Percentiles rank a stretch among this genome's conserved stretches.
phyloP scores from a whole-genome alignment of 2,797 vertebrate species.

The Nothura maculosa region DNA sequence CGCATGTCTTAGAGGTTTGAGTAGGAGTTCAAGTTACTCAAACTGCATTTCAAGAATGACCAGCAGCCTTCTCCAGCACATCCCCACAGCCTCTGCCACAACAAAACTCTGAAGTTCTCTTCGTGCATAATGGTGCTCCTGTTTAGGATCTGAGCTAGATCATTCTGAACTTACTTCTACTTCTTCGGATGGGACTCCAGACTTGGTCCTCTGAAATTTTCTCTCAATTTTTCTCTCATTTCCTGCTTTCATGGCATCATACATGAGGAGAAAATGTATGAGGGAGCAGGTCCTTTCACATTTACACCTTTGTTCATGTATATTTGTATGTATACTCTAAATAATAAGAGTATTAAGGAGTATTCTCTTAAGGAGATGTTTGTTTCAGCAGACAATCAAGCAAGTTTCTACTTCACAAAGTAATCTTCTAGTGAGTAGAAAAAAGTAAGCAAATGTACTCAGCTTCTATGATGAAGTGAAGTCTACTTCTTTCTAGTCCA shows the following conservation, averaged over 20 bases:
- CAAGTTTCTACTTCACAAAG: neutral
- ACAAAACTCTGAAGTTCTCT: neutral
- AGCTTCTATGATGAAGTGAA: neutral
- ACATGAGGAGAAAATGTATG: neutral
- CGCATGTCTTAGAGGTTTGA: neutral
- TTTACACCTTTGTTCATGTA: neutral
- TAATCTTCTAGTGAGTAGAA: neutral
- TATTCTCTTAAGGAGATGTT: neutral
- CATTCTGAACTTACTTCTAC: neutral
- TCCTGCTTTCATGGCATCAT: neutral
- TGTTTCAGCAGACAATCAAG: neutral
- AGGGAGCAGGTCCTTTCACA: fast-evolving
- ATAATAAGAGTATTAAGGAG: neutral
- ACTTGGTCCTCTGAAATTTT: neutral
- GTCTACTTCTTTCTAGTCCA: neutral
- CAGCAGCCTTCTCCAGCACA: neutral
- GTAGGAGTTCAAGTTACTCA: neutral
- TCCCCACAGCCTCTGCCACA: fast-evolving
- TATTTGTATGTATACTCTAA: neutral
- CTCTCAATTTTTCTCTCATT: neutral
- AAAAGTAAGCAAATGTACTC: neutral
- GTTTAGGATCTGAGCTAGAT: neutral
- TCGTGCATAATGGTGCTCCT: fast-evolving
- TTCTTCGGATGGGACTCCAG: neutral
- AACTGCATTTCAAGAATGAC: neutral